These are phyloP conservation scores for Pachyuromys duprasi DNA, from an alignment of 2,797 vertebrate species.

Conservation along the genomic window DNA sequence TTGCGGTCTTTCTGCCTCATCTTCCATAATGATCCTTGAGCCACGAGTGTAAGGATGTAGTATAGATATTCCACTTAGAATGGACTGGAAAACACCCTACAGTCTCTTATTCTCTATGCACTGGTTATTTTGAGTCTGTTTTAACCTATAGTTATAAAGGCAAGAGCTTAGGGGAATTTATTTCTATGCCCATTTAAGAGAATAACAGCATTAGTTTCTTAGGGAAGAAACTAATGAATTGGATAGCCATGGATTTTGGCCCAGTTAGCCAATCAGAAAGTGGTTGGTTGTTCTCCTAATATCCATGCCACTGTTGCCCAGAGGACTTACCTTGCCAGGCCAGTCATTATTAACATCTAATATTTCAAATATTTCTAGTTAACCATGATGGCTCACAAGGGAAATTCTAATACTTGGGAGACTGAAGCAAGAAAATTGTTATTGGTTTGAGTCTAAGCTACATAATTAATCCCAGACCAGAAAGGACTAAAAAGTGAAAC, in stretches of 20 bases:
- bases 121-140: background rate
- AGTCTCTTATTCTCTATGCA: background rate
- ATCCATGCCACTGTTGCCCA: background rate
- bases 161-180: background rate
- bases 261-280: background rate
- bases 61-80: background rate
- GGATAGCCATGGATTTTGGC: background rate
- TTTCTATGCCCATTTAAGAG: background rate
- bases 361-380: background rate
- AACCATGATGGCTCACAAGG: background rate
- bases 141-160: background rate
- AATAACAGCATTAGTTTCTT: background rate
- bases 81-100: background rate
- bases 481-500: background rate
- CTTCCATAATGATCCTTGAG: background rate
- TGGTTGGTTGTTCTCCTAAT: background rate
- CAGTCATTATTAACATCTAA: background rate
- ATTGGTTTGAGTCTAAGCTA: background rate
- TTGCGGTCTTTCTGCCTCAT: background rate
- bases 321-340: background rate
- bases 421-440: background rate
- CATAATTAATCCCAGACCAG: background rate
- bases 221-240: background rate
- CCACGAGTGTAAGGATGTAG: background rate
- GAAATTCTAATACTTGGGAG: background rate